phyloP scores from a whole-genome alignment of 2,888 invertebrate genomes.

The Tethea ocularis region DNA sequence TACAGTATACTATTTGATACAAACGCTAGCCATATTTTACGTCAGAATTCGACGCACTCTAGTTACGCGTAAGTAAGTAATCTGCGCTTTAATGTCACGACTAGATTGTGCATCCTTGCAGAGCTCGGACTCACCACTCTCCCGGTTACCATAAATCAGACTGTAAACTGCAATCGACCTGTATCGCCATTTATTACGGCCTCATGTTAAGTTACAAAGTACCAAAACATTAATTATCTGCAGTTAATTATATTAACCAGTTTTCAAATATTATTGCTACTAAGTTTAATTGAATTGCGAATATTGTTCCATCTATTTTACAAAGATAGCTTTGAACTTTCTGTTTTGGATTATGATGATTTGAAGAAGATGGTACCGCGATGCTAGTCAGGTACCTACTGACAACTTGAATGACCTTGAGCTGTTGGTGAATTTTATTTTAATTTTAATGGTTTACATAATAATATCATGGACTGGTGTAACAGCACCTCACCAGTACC shows the following conservation, averaged over 20 bases:
- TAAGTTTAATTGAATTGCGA: constrained; percentile 44
- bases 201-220: constrained; percentile 29
- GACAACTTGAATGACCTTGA: background rate
- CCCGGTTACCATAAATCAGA: constrained; percentile 48
- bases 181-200: constrained; percentile 46
- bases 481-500: too few species aligned
- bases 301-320: constrained; percentile 40
- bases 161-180: constrained; percentile 47
- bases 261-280: constrained; percentile 41
- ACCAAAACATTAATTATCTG: constrained; percentile 35
- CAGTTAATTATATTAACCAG: constrained; percentile 42
- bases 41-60: constrained; percentile 66
- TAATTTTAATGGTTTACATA: too few species aligned
- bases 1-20: constrained; percentile 43
- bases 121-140: constrained; percentile 37
- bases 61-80: constrained; percentile 58
- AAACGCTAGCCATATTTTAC: constrained; percentile 66
- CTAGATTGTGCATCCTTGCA: constrained; percentile 74
- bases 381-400: constrained; percentile 8
- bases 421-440: too few species aligned
- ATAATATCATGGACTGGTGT: too few species aligned
- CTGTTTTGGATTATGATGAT: background rate
- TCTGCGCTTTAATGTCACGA: constrained; percentile 66
- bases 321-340: constrained; percentile 8
- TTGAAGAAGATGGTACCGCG: background rate